Conservation (phyloP, 2,888 invertebrate species). For the Podotricha telesiphe region DNA sequence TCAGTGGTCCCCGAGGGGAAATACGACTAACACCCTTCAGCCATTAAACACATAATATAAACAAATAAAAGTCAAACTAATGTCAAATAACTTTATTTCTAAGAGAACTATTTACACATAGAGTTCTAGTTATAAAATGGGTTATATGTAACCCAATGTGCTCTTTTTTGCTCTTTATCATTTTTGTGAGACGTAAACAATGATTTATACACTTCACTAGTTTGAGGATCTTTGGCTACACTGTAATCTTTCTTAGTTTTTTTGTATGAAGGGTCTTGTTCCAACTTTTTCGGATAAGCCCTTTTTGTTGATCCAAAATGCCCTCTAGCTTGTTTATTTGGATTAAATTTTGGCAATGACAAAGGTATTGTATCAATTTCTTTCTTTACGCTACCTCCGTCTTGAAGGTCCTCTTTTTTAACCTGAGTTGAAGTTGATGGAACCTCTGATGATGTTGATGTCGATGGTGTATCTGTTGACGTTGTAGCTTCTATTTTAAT, state of each 20-base stretch:
- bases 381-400: constrained; percentile 66
- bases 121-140: constrained; percentile 92
- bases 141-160: constrained; percentile 99
- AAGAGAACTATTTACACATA: background rate
- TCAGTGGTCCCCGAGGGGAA: too few species aligned
- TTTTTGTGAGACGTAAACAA: constrained; percentile 95
- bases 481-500: constrained; percentile 53
- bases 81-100: background rate
- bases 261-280: constrained; percentile 87
- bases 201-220: constrained; percentile 96
- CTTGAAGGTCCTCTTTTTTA: constrained; percentile 67
- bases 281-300: constrained; percentile 64
- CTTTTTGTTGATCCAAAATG: constrained; percentile 76
- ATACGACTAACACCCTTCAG: too few species aligned
- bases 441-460: constrained; percentile 46
- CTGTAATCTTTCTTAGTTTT: constrained; percentile 92
- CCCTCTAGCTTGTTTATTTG: constrained; percentile 70
- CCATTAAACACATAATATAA: too few species aligned
- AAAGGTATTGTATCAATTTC: constrained; percentile 77
- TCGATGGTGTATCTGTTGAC: constrained; percentile 47
- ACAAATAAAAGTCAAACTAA: background rate
- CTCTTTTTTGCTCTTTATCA: constrained; percentile 93
- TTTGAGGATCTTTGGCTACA: constrained; percentile 95
- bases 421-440: constrained; percentile 56
- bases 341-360: constrained; percentile 73